A percentile compares a stretch with the other conserved stretches of the same genome.
phyloP scores from a whole-genome alignment of 1,140 invertebrate genomes.

The Rhagoletis pomonella region DNA sequence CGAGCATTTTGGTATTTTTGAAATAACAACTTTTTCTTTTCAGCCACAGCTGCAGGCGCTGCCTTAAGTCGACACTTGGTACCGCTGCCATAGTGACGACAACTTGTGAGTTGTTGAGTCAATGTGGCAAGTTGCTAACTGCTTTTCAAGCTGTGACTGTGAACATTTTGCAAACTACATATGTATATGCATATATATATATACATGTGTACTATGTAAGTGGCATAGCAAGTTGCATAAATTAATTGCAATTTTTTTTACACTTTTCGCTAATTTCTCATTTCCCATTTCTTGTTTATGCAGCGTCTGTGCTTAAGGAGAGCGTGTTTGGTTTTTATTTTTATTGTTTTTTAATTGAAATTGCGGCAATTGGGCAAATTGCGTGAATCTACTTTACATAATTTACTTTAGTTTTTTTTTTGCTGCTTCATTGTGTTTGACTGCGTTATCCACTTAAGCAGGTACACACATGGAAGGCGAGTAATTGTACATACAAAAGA shows the following conservation, averaged over 20 bases:
- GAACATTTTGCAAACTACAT: not conserved
- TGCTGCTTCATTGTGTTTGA: not conserved
- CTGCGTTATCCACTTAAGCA: no score
- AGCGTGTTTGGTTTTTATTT: not conserved
- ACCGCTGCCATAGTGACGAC: not conserved
- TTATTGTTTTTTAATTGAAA: conserved; percentile 11
- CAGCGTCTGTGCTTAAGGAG: not conserved
- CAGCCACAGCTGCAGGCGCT: not conserved
- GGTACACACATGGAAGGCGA: not conserved
- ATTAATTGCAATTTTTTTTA: conserved; percentile 19
- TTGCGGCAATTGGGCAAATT: conserved; percentile 11
- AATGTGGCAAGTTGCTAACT: conserved; percentile 23
- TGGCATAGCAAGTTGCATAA: conserved; percentile 9
- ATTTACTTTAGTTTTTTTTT: not conserved
- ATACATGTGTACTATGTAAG: not conserved
- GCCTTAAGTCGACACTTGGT: not conserved
- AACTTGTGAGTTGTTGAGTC: not conserved
- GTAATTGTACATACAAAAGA: not conserved
- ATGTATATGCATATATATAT: no score
- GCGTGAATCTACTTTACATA: conserved; percentile 18
- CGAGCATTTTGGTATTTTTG: not conserved
- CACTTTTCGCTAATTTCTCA: not conserved
- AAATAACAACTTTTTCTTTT: conserved; percentile 3
- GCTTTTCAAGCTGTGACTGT: not conserved
- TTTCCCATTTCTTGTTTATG: not conserved